These are phyloP conservation scores for Lepilemur ruficaudatus DNA, from an alignment of 2,797 vertebrate species.

Conservation along the genomic window DNA sequence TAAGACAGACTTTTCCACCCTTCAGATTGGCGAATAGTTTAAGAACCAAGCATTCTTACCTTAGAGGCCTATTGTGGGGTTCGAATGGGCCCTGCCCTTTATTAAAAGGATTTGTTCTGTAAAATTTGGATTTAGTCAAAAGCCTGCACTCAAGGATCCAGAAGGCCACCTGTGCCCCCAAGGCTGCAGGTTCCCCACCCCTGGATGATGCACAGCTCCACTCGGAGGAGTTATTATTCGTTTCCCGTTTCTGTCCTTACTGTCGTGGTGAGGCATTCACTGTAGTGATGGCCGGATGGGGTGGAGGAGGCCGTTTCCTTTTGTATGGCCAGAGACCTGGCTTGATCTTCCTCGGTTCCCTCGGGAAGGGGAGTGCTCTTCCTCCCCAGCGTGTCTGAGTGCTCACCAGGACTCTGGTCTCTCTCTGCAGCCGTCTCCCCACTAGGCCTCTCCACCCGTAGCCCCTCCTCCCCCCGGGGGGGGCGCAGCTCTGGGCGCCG, in stretches of 20 bases:
- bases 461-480: no score
- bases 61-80: background rate
- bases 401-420: background rate
- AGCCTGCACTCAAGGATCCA: no score
- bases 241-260: background rate
- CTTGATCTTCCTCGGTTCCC: background rate
- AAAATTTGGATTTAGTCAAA: no score
- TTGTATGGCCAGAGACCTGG: rapidly evolving
- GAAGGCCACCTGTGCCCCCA: no score
- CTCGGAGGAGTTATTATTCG: rapidly evolving
- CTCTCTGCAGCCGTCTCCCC: background rate
- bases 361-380: background rate
- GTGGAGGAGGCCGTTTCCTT: background rate
- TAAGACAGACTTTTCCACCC: no score
- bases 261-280: rapidly evolving
- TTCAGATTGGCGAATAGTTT: background rate
- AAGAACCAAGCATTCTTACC: background rate
- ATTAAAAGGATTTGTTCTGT: no score
- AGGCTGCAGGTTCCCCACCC: no score
- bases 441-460: no score
- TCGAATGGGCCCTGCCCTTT: background rate
- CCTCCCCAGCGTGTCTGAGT: no score
- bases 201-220: background rate
- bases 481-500: background rate
- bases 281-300: background rate